Conservation (phyloP, 2,888 invertebrate genomes). For the Xylocampa areola region DNA sequence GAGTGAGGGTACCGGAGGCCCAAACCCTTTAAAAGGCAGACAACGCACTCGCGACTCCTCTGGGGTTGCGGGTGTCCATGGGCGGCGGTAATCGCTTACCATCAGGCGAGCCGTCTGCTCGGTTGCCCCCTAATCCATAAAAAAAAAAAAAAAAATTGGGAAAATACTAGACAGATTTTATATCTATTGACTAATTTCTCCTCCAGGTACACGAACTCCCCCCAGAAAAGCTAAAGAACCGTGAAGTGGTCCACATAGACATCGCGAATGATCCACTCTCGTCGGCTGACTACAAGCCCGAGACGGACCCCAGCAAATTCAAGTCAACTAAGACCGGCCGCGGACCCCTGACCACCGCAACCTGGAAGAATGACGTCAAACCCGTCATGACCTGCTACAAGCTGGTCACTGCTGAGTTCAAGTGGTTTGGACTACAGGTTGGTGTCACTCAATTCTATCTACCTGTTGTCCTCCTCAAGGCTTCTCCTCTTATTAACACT, state of each 20-base stretch:
- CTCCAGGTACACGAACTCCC: constrained; percentile 96
- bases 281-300: constrained; percentile 95
- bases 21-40: too few species aligned
- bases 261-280: constrained; percentile 97
- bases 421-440: constrained; percentile 98
- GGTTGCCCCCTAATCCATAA: too few species aligned
- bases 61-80: too few species aligned
- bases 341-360: constrained; percentile 95
- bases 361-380: constrained; percentile 94
- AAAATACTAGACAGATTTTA: too few species aligned
- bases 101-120: too few species aligned
- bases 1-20: too few species aligned
- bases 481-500: not conserved
- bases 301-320: constrained; percentile 92
- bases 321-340: constrained; percentile 97
- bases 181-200: too few species aligned
- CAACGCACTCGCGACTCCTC: too few species aligned
- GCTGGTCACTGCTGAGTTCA: constrained; percentile 98
- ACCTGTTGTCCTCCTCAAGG: too few species aligned
- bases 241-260: constrained; percentile 97
- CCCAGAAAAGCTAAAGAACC: constrained; percentile 95
- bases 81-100: too few species aligned
- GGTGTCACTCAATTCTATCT: constrained; percentile 42
- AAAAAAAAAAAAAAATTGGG: too few species aligned
- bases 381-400: constrained; percentile 99